These are phyloP conservation scores for Caenorhabditis inopinata DNA, from an alignment of 1,140 invertebrate genomes.

Conservation along the genomic window DNA sequence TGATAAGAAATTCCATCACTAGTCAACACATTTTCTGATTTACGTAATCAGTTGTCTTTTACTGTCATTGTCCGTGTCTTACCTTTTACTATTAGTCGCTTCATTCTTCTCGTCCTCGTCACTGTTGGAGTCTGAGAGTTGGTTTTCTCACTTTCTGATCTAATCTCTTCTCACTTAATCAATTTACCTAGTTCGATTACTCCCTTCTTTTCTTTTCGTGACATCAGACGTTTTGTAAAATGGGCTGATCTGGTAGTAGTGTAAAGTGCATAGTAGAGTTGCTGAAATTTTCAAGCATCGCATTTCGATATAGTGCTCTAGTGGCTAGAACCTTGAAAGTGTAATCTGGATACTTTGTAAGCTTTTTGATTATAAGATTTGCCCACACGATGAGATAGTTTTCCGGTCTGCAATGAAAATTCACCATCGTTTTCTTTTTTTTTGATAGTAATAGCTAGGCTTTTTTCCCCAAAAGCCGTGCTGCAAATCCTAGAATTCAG, in stretches of 20 bases:
- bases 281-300: not conserved
- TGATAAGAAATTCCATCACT: not conserved
- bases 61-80: not conserved
- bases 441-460: too few species aligned
- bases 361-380: conserved; percentile 44
- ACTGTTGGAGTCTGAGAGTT: not conserved
- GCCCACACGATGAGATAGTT: conserved; percentile 49
- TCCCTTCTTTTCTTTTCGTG: conserved; percentile 47
- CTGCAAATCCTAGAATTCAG: too few species aligned
- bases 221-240: conserved; percentile 12
- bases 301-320: not conserved
- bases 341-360: conserved; percentile 41
- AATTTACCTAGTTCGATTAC: conserved; percentile 40
- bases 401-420: conserved; percentile 27
- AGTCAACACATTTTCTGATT: too few species aligned
- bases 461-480: too few species aligned
- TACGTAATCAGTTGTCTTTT: too few species aligned
- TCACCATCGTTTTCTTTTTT: too few species aligned
- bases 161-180: conserved; percentile 10
- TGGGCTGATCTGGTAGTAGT: not conserved
- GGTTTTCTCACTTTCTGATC: not conserved
- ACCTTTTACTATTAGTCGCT: not conserved
- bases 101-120: conserved; percentile 24
- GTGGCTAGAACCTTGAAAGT: conserved; percentile 50
- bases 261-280: conserved; percentile 46